Percentiles rank a stretch among this genome's conserved stretches.
Conservation (phyloP, 2,888 invertebrate genomes). For the Ochropacha duplaris region DNA sequence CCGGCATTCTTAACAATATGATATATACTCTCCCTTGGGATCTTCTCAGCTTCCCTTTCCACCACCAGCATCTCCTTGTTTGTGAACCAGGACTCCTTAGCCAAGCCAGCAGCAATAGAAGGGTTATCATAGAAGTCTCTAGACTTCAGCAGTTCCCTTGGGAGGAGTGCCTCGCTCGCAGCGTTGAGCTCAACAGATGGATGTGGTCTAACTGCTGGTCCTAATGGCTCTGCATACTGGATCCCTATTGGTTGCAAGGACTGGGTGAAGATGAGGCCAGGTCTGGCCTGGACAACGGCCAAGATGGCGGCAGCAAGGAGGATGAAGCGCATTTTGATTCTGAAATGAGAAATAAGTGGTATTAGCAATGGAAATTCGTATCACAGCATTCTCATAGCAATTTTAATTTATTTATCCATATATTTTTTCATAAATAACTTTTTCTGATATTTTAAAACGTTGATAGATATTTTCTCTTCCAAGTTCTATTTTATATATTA, state of each 20-base stretch:
- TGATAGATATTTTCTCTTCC: too few species aligned
- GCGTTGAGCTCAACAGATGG: conserved; percentile 89
- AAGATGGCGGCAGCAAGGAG: conserved; percentile 58
- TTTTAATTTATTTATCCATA: too few species aligned
- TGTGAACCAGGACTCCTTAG: conserved; percentile 90
- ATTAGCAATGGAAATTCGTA: too few species aligned
- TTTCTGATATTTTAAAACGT: too few species aligned
- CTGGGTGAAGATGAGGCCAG: conserved; percentile 73
- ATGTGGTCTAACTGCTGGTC: conserved; percentile 79
- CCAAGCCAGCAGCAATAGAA: conserved; percentile 86
- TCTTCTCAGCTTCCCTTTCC: conserved; percentile 91
- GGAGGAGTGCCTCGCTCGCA: conserved; percentile 87
- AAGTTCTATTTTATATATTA: too few species aligned
- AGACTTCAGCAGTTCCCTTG: conserved; percentile 85
- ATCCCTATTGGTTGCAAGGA: conserved; percentile 72
- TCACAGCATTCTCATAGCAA: too few species aligned
- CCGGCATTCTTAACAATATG: conserved; percentile 89
- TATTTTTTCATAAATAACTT: too few species aligned
- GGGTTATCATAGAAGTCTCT: conserved; percentile 90
- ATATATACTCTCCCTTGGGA: conserved; percentile 89
- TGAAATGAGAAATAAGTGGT: conserved; percentile 20
- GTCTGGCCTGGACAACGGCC: conserved; percentile 70
- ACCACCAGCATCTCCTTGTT: conserved; percentile 90
- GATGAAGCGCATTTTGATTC: conserved; percentile 57
- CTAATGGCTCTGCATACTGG: conserved; percentile 69